Evolutionary conservation across 2,888 invertebrate genomes (phyloP), one percentile per base, ranked within the genome.

Genomic region (Calameuta filiformis): DNA sequence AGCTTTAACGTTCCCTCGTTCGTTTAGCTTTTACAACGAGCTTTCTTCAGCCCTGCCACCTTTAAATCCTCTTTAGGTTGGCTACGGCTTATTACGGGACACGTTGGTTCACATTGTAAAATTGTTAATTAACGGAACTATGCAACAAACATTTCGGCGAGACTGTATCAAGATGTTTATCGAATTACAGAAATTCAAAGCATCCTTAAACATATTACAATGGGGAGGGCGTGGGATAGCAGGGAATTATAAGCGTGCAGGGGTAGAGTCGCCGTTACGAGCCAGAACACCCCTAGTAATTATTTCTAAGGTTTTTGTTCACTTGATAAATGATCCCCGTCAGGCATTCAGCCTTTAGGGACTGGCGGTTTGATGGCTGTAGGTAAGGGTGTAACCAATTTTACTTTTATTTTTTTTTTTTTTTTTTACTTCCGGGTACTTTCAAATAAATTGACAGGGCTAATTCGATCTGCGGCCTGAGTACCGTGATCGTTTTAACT

Each of bases 281-380:
- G 40, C 40, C 75, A 35, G 12, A 74, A 56, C 69, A 77, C 76
- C 75, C 73, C 56, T 34, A 40, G 78, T 78, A 78, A 78, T 78
- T 78, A 78, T 78, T 78, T 76, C 73, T 35, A 78, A 75, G 76
- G 73, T 78, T 78, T 78, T 78, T 78, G 78, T 78, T 76, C 78
- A 15, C 75, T 73, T 78, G 78, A 78, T 75, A 73, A 78, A 78
- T 76, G 78, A 78, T 69, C 40, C 76, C 68, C 73, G 73, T 75
- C 78, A 73, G 35, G 73, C 75, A 69, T n/a, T 68, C 68, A 37
- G n/a, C 35, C 31, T 12, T 71, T 12, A 71, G 71, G 71, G 71
- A 30, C 31, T 34, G 31, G 71, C 23, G 30, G 33, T 31, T 23
- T 30, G 12, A 34, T 12, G 71, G 30, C 15, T 34, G 71, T 33